Evolutionary conservation across 1,140 invertebrate species (phyloP), one percentile per base, ranked within the genome.

Genomic region (Aphelinus certus): DNA sequence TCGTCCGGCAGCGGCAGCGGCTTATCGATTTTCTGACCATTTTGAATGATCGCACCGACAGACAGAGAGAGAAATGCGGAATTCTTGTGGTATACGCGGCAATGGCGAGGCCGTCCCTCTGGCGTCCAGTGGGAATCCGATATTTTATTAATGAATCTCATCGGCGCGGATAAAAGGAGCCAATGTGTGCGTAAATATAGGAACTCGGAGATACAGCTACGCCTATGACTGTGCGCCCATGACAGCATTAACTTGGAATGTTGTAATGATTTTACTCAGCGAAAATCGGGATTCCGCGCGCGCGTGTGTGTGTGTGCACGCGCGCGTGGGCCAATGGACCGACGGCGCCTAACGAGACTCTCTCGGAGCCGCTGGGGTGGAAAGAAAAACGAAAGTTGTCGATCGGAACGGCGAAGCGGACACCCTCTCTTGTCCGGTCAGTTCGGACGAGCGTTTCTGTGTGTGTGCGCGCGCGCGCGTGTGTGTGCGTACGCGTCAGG

Each of bases 321-420:
- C 4, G 51, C 4, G 51, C 51, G 4, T 53, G 51, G 51, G 9
- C 51, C 51, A 46, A 58, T 47, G 55, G 46, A 58, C n/a, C 81
- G 79, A 79, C 72, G 73, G 77, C 72, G 76, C 43, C 77, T 83
- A 85, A 84, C 81, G 83, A 85, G 81, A 80, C 79, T 80, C 82
- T 26, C 26, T 77, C 81, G 78, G 63, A 71, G 64, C 77, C 53
- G 45, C 9, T 65, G 80, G 78, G 79, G 80, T 81, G 81, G 80
- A 83, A 82, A 82, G 79, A 82, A 84, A 82, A 82, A 80, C 81
- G 79, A 85, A 81, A 86, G 81, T 85, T 83, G 81, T 79, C 80
- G 81, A 81, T 79, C 77, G 79, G 81, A 79, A 78, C 81, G 77
- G 75, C 75, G 74, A 80, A 47, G 56, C 58, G 76, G 80, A 83